Percentiles rank a stretch among this genome's conserved stretches.
Conservation (phyloP, 2,113 vertebrate genomes). For the Pteronura brasiliensis region DNA sequence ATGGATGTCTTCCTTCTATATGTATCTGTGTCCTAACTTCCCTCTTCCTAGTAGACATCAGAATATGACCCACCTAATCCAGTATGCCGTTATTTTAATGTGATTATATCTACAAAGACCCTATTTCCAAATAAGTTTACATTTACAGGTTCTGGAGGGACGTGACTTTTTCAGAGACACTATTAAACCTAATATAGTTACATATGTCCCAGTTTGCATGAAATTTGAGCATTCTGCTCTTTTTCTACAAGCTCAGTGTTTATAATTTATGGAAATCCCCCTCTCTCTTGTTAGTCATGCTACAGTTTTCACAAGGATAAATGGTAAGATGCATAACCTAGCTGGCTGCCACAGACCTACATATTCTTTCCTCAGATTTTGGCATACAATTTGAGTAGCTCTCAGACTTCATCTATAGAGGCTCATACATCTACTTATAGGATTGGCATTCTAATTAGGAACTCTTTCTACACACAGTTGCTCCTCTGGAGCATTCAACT, state of each 20-base stretch:
- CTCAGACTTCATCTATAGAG: not conserved
- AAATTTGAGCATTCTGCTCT: not conserved
- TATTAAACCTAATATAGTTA: not conserved
- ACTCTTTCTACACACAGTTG: not conserved
- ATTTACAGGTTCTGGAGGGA: not conserved
- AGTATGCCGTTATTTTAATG: not conserved
- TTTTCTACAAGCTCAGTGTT: not conserved
- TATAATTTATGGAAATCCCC: not conserved
- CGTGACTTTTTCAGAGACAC: not conserved
- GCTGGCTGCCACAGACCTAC: not conserved
- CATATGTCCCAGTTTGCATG: not conserved
- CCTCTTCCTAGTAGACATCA: not conserved
- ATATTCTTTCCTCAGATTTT: not conserved
- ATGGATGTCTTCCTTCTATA: not conserved
- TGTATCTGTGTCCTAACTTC: not conserved
- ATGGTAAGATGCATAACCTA: not conserved
- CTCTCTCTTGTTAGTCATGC: not conserved
- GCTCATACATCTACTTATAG: not conserved
- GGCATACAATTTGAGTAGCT: not conserved
- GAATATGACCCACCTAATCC: not conserved
- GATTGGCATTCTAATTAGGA: not conserved
- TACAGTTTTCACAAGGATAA: not conserved
- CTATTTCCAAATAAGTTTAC: not conserved
- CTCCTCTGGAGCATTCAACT: not conserved
- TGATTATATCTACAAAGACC: not conserved